Evolutionary conservation across 1,140 invertebrate species (phyloP).

Genomic region (Aphelenchoides besseyi): DNA sequence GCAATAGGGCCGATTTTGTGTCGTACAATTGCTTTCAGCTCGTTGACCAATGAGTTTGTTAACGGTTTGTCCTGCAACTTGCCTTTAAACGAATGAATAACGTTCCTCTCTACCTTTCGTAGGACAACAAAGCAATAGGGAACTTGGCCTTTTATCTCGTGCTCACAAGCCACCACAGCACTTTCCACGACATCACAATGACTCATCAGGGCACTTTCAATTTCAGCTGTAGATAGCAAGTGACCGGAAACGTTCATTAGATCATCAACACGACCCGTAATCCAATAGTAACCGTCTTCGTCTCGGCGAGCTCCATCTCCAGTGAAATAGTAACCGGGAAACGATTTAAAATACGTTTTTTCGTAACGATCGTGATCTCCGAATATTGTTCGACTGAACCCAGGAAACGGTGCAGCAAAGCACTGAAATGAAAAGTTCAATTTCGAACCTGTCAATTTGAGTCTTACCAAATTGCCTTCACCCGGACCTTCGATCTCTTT

Average conservation of each 20-base stretch:
- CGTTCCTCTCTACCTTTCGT: constrained; percentile 25
- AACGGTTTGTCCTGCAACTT: constrained; percentile 30
- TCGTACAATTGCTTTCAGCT: constrained; percentile 70
- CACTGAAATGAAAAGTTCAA: constrained; percentile 76
- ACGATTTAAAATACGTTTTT: constrained; percentile 82
- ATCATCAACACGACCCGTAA: constrained; percentile 92
- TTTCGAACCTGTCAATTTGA: constrained; percentile 89
- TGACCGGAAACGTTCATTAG: constrained; percentile 97
- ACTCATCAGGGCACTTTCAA: constrained; percentile 79
- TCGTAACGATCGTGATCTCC: constrained; percentile 88
- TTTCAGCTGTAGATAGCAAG: constrained; percentile 88
- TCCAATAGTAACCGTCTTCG: constrained; percentile 91
- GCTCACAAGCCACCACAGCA: constrained; percentile 87
- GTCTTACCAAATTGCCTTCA: constrained; percentile 69
- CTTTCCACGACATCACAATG: constrained; percentile 76
- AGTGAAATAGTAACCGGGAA: constrained; percentile 91
- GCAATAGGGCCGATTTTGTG: constrained; percentile 92
- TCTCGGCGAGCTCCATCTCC: constrained; percentile 89
- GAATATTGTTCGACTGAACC: constrained; percentile 89
- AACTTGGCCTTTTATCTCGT: constrained; percentile 89
- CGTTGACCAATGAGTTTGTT: constrained; percentile 31
- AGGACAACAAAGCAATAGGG: constrained; percentile 89
- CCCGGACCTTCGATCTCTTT: constrained; percentile 76
- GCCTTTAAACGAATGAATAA: not conserved
- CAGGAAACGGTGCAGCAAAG: constrained; percentile 89